Conservation (phyloP, 2,888 invertebrate species). For the Aphodius granarius region DNA sequence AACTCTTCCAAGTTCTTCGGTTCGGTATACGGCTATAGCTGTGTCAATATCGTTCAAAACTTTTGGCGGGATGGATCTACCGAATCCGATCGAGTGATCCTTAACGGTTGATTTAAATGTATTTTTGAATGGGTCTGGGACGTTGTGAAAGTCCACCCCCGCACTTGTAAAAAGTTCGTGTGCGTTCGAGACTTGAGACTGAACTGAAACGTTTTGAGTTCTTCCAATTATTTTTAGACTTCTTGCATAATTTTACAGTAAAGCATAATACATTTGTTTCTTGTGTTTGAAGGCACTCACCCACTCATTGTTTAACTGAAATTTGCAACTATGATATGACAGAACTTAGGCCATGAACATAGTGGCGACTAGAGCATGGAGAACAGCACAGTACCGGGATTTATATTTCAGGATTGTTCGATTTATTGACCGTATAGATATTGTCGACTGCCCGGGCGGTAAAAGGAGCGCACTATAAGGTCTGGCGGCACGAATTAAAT, state of each 20-base stretch:
- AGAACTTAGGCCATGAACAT: too few species aligned
- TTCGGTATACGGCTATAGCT: not conserved
- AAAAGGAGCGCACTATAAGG: not conserved
- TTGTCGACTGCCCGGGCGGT: not conserved
- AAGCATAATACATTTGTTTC: too few species aligned
- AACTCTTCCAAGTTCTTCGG: not conserved
- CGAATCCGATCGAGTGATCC: not conserved
- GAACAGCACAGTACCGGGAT: too few species aligned
- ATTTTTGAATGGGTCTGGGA: not conserved
- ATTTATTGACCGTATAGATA: not conserved
- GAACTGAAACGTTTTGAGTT: too few species aligned
- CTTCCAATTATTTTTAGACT: too few species aligned
- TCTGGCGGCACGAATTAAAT: not conserved
- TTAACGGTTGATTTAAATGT: not conserved
- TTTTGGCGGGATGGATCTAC: not conserved
- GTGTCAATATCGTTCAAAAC: conserved; percentile 9
- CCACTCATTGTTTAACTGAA: too few species aligned
- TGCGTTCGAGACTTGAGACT: not conserved
- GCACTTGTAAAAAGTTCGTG: not conserved
- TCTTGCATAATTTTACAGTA: too few species aligned
- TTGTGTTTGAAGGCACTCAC: too few species aligned
- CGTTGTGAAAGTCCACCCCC: not conserved
- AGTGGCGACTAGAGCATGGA: too few species aligned
- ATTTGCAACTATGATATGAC: too few species aligned
- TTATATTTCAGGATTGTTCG: not conserved